Evolutionary conservation across 1,140 invertebrate species (phyloP).

Genomic region (Theocolax elegans): DNA sequence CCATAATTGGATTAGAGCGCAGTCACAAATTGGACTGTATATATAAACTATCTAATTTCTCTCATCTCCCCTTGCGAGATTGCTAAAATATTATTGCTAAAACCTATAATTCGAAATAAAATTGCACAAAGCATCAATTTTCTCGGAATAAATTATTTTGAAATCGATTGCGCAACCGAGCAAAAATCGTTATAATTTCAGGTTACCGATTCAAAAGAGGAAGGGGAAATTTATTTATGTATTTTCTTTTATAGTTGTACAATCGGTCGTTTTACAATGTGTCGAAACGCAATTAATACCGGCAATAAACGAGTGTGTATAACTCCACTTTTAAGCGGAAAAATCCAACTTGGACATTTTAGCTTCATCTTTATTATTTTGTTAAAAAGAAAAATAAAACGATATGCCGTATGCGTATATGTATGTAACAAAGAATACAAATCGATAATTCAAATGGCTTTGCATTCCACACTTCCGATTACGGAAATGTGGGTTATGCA

Average conservation of each 20-base stretch:
- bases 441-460: conserved; percentile 40
- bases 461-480: conserved; percentile 36
- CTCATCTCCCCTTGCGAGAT: too few relatives aligned
- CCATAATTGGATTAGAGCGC: conserved; percentile 22
- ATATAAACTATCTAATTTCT: conserved; percentile 1
- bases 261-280: too few relatives aligned
- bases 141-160: not conserved
- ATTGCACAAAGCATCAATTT: not conserved
- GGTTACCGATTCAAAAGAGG: not conserved
- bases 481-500: conserved; percentile 41
- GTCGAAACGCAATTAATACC: too few relatives aligned
- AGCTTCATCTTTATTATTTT: too few relatives aligned
- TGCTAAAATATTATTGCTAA: not conserved
- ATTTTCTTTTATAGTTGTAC: too few relatives aligned
- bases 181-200: not conserved
- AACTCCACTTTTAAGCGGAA: too few relatives aligned
- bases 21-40: not conserved
- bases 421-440: too few relatives aligned
- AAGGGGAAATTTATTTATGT: too few relatives aligned
- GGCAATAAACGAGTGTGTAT: too few relatives aligned
- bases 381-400: too few relatives aligned
- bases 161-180: not conserved
- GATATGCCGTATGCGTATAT: too few relatives aligned
- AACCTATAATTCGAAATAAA: not conserved
- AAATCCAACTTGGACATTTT: too few relatives aligned